Base-by-base conservation (phyloP, 2,113 vertebrate species). In the Ceuthmochares aereus region DNA sequence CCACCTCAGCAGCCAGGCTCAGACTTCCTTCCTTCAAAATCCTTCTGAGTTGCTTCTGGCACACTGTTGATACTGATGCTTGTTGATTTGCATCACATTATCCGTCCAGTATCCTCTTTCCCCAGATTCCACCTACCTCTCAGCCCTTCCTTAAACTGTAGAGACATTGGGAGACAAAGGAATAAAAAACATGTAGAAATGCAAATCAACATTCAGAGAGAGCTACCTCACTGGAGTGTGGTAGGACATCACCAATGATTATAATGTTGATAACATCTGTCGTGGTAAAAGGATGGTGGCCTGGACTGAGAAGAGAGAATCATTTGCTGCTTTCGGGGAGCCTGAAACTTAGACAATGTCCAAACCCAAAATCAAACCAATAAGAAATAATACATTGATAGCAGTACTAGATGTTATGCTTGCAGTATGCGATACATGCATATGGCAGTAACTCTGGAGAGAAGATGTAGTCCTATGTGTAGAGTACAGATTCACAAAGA, bases 211-310 rank as follows among this genome's bases (percentile, higher is more conserved):
- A 25, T 40, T 90, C n/a, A 74, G 78, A 58, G 37, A 0, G 2
- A 91, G 18, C 25, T 55, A 21, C 25, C 6, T 88, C 14, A 0
- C 12, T 14, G 11, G 29, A 59, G 27, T 12, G 10, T 17, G 58
- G 37, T 29, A 69, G 43, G n/a, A 63, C 4, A 0, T 72, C 67
- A 74, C 13, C 13, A 23, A 6, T 0, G 7, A 26, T 42, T 67
- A 6, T 32, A 59, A 56, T 0, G 2, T 3, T 36, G 77, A 45
- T 51, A 42, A 10, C 0, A 0, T 52, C 14, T 68, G 30, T 60
- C 14, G 3, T n/a, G 22, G 47, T 47, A 40, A 45, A 67, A 90
- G 14, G 63, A 56, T 34, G 45, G 45, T 27, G 64, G 60, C 36
- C 54, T 47, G 22, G 42, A 81, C 25, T 63, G 37, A 63, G 51